phyloP scores from a whole-genome alignment of 2,113 vertebrate genomes.

The Solea solea region DNA sequence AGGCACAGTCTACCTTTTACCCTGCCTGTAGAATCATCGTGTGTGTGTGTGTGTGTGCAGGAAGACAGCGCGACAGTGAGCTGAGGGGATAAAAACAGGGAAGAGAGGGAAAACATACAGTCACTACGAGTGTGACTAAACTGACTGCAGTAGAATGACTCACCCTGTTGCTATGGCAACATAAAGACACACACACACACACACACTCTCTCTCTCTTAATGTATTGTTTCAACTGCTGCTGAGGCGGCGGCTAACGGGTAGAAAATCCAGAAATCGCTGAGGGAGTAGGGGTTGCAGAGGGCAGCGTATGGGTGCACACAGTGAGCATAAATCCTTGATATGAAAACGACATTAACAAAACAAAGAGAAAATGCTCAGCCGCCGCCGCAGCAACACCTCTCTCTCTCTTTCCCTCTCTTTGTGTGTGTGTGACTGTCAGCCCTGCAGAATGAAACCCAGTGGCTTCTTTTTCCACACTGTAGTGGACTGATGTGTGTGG shows the following conservation, averaged over 20 bases:
- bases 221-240: constrained; percentile 49
- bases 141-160: constrained; percentile 81
- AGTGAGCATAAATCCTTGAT: not conserved
- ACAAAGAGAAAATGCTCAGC: not conserved
- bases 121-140: constrained; percentile 70
- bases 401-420: not conserved
- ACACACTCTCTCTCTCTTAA: constrained; percentile 56
- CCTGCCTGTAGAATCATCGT: not conserved
- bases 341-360: constrained; percentile 11
- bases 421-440: constrained; percentile 10
- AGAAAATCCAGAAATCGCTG: constrained; percentile 48
- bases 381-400: constrained; percentile 4
- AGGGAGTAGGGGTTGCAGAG: constrained; percentile 16
- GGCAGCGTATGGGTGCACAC: not conserved
- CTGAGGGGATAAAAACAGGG: constrained; percentile 17
- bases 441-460: constrained; percentile 64
- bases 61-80: constrained; percentile 16
- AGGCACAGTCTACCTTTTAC: constrained; percentile 7
- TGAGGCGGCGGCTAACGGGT: not conserved
- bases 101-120: constrained; percentile 53
- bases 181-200: constrained; percentile 70
- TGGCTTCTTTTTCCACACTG: constrained; percentile 32
- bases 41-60: constrained; percentile 19
- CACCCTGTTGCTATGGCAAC: constrained; percentile 83
- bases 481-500: constrained; percentile 62